A percentile compares a stretch with the other conserved stretches of the same genome.
These are phyloP conservation scores for Acanthochromis polyacanthus DNA, from an alignment of 2,113 vertebrate species.

Conservation along the genomic window DNA sequence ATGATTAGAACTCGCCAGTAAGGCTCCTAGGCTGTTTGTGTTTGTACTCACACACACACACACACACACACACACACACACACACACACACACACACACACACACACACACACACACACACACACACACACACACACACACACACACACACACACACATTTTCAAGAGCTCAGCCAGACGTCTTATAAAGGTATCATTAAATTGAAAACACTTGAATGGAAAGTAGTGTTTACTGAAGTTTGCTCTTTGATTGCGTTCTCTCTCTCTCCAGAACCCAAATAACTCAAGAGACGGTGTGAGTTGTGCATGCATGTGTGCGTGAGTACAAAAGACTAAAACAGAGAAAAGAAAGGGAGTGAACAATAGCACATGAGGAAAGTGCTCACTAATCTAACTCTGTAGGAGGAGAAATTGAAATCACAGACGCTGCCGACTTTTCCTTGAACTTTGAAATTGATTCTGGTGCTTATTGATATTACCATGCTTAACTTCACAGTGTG, in stretches of 20 bases:
- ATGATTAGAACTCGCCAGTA: constrained; percentile 79
- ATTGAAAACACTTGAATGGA: constrained; percentile 81
- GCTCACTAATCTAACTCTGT: constrained; percentile 70
- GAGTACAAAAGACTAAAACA: background rate
- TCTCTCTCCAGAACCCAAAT: constrained; percentile 45
- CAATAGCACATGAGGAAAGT: constrained; percentile 23
- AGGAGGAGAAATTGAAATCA: constrained; percentile 62
- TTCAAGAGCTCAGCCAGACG: constrained; percentile 67
- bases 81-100: constrained; percentile 2
- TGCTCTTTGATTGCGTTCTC: constrained; percentile 70
- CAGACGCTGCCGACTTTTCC: constrained; percentile 50
- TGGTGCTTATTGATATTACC: constrained; percentile 55
- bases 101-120: constrained; percentile 33
- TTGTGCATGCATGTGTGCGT: constrained; percentile 1
- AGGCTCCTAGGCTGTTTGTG: constrained; percentile 73
- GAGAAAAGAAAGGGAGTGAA: constrained; percentile 25
- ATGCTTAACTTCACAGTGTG: constrained; percentile 44
- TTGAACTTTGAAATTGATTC: constrained; percentile 59
- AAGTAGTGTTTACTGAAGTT: constrained; percentile 78
- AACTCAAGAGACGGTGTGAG: constrained; percentile 33
- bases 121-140: constrained; percentile 10
- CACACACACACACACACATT: constrained; percentile 37
- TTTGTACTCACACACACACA: constrained; percentile 48
- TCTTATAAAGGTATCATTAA: constrained; percentile 81
- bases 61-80: constrained; percentile 31